Conservation (phyloP, 2,888 invertebrate genomes). For the Eledone cirrhosa region DNA sequence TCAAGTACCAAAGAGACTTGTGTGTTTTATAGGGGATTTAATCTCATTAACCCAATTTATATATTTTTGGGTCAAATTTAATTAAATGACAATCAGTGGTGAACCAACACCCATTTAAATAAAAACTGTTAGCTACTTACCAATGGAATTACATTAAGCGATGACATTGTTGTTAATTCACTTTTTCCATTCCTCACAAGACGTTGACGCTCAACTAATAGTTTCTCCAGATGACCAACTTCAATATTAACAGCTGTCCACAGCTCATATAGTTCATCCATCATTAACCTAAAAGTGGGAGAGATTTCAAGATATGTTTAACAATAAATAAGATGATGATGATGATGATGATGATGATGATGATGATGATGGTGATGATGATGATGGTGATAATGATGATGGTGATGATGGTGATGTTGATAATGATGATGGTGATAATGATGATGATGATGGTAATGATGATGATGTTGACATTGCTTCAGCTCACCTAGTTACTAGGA, state of each 20-base stretch:
- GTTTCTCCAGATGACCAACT: conserved; percentile 7
- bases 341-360: too few species aligned
- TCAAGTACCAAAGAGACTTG: too few species aligned
- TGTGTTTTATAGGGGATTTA: too few species aligned
- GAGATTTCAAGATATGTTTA: background rate
- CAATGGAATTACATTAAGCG: conserved; percentile 3
- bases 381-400: too few species aligned
- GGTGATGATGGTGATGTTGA: too few species aligned
- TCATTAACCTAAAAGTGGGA: background rate
- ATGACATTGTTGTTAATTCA: background rate
- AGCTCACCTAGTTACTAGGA: too few species aligned
- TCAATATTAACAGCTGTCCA: conserved; percentile 24
- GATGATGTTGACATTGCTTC: too few species aligned
- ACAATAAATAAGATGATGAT: too few species aligned
- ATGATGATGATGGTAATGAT: too few species aligned
- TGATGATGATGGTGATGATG: too few species aligned
- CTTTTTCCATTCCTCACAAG: conserved; percentile 3
- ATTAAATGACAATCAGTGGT: background rate
- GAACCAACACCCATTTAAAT: background rate
- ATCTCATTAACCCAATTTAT: too few species aligned
- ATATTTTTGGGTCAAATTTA: background rate
- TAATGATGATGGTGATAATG: too few species aligned
- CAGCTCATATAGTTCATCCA: conserved; percentile 16
- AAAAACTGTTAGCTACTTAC: background rate
- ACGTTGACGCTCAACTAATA: background rate